Base-by-base conservation (phyloP, 1,140 invertebrate genomes). In the Drosophila truncata region DNA sequence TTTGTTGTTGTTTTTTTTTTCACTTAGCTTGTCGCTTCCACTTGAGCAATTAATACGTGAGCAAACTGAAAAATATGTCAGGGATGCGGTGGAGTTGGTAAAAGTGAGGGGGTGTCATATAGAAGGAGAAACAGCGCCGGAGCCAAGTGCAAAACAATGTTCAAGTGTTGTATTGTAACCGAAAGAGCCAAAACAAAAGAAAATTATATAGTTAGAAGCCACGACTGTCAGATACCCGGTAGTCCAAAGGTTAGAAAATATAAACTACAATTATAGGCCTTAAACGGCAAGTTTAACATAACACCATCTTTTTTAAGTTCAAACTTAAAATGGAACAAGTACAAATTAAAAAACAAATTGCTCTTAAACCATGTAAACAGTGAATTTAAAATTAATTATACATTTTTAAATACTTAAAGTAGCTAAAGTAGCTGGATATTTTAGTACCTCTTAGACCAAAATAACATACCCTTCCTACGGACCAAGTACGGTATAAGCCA, bases 1-100 rank as follows among this genome's bases (percentile, higher is more conserved):
- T 33, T 33, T 33, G 9, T 33, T 31, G 10, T 39, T 69, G 50
- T 31, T 50, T 69, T 62, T 78, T 63, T 59, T 65, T 78, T 62
- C 60, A 67, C 72, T 84, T 76, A 39, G 64, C 69, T 76, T 74
- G 82, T 81, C 82, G 82, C 76, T 85, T 85, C 82, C 76, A 86
- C 82, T 87, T 87, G 81, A 84, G 84, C 84, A 87, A 87, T 87
- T 87, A 87, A 87, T 87, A 87, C 84, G 84, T 87, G 84, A 87
- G 84, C 69, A 87, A 87, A 87, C 84, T 87, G 84, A 78, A 90
- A 88, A 87, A 87, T 81, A 78, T 82, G 70, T 65, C 57, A 71
- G 71, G 14, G 66, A 46, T 71, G 67, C n/a, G 66, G 39, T 25
- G 52, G 44, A 55, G 49, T 54, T 49, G 39, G 23, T 44, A 41